Evolutionary conservation across 2,797 vertebrate genomes (phyloP), one percentile per base, ranked within the genome.

Genomic region (Vultur gryphus): DNA sequence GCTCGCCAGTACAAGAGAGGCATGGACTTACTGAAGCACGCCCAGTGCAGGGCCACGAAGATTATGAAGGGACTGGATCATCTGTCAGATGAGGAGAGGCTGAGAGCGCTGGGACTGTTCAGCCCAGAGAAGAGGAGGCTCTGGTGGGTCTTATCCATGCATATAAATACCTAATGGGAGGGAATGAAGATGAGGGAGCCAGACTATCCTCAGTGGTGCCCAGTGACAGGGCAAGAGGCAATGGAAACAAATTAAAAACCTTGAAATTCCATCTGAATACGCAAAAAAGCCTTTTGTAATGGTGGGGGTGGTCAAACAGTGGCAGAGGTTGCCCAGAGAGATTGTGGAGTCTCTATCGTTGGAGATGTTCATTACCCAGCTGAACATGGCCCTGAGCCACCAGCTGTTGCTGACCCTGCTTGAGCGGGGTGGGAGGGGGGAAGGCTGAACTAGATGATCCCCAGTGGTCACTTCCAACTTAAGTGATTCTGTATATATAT

Each of bases 1-100:
- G 7, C 41, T 65, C 1, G 0, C 17, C 6, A 18, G 28, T 35
- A 7, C 29, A 13, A 12, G 49, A 26, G 7, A 41, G 26, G 21
- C 2, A 1, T 29, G 46, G 19, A 19, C 8, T 26, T 65, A 12
- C 11, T 52, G 1, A 5, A 33, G 35, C 1, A 10, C 14, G 16
- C 13, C 44, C 35, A 15, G 1, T 55, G 39, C 19, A 41, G 5
- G 51, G 26, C 43, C 1, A 6, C 28, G 25, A 49, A 8, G 33
- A 5, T 46, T 28, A 4, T 48, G 24, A 66, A 57, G 37, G 21
- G 11, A 6, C 21, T 33, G 46, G 17, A 26, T 48, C 28, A 9
- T 78, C 28, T 57, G 39, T 70, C 15, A 28, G 15, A 46, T 3
- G 4, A 52, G 64, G 73, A 87, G 65, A 35, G 35, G 14, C 37